Evolutionary conservation across 1,140 invertebrate genomes (phyloP).

Genomic region (Lysiphlebus fabarum): DNA sequence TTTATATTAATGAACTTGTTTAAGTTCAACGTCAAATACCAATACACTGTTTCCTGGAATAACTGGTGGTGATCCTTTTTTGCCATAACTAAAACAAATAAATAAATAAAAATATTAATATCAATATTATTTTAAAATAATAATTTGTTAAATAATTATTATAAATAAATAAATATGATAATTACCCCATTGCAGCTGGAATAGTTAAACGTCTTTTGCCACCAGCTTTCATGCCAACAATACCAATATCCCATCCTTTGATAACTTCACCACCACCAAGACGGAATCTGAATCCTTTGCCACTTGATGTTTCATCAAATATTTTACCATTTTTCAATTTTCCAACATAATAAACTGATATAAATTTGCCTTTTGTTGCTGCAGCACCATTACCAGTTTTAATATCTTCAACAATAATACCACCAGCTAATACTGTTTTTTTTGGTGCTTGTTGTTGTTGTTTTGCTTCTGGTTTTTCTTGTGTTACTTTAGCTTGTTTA

Average conservation of each 20-base stretch:
- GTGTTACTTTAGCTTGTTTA: conserved; percentile 27
- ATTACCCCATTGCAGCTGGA: conserved; percentile 81
- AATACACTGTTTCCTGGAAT: conserved; percentile 83
- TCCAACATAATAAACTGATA: conserved; percentile 75
- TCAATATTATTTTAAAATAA: background rate
- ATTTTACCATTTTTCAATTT: conserved; percentile 77
- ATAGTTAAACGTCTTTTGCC: conserved; percentile 83
- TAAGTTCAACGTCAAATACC: conserved; percentile 85
- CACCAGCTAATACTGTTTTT: conserved; percentile 68
- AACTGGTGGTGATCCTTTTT: conserved; percentile 72
- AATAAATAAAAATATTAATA: conserved; percentile 28
- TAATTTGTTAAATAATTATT: conserved; percentile 15
- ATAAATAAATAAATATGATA: conserved; percentile 29
- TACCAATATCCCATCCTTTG: conserved; percentile 85
- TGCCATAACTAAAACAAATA: conserved; percentile 68
- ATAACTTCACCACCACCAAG: conserved; percentile 85
- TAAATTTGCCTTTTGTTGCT: conserved; percentile 76
- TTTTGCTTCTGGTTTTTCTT: conserved; percentile 30
- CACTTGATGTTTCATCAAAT: conserved; percentile 70
- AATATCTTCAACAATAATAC: conserved; percentile 75
- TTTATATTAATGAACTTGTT: conserved; percentile 67
- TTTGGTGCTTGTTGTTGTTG: conserved; percentile 41
- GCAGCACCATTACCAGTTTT: conserved; percentile 70
- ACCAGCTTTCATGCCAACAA: conserved; percentile 88
- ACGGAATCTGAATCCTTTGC: conserved; percentile 80